These are phyloP conservation scores for Apogon talboti DNA, from an alignment of 2,797 vertebrate genomes.

Conservation along the genomic window DNA sequence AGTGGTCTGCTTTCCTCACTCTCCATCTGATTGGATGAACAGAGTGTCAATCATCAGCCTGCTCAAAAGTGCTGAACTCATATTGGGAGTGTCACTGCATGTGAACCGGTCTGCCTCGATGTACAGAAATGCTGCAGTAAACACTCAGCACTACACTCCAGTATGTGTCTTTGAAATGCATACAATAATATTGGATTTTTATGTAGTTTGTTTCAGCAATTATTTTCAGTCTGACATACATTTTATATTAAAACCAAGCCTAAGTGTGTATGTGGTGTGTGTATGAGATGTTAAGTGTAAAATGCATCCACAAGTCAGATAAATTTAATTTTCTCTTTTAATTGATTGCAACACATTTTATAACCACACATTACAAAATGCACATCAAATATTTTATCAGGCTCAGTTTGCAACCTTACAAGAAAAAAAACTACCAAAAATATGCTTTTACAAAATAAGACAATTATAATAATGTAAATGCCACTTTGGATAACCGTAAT, in stretches of 20 bases:
- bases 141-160: not conserved
- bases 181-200: not conserved
- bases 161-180: not conserved
- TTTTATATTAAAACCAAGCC: not conserved
- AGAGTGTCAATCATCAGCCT: conserved; percentile 64
- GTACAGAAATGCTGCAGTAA: conserved; percentile 20
- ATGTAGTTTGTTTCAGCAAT: not conserved
- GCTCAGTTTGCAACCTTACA: conserved; percentile 98
- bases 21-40: conserved; percentile 68
- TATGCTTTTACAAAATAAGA: conserved; percentile 92
- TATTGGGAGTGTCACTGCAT: conserved; percentile 44
- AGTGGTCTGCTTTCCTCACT: conserved; percentile 67
- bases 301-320: conserved; percentile 42
- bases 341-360: conserved; percentile 89
- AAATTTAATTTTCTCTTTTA: conserved; percentile 89
- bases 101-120: conserved; percentile 26
- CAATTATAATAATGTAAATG: conserved; percentile 88
- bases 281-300: conserved; percentile 10
- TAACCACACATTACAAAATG: conserved; percentile 90
- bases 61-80: conserved; percentile 43
- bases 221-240: not conserved
- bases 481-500: conserved; percentile 94
- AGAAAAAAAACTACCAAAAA: conserved; percentile 82
- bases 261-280: conserved; percentile 1
- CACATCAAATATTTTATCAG: conserved; percentile 89